Evolutionary conservation across 2,888 invertebrate species (phyloP).

Genomic region (Merodon equestris): DNA sequence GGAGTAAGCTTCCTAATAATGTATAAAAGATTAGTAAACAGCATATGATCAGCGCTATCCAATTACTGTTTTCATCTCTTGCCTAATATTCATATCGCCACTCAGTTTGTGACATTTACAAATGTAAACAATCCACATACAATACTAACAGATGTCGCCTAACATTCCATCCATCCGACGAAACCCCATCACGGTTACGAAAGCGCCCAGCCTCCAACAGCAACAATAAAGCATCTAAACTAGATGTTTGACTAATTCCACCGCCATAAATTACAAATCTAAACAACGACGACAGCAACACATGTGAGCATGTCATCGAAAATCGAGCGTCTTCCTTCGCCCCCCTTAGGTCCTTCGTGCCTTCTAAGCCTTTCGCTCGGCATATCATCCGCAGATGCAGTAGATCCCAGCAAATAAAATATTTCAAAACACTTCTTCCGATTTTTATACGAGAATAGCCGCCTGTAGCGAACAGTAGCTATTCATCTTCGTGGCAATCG

Average conservation of each 20-base stretch:
- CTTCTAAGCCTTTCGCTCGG: constrained; percentile 14
- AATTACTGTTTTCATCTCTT: no score
- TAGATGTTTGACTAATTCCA: constrained; percentile 44
- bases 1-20: no score
- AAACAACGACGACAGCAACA: constrained; percentile 55
- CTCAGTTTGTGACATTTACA: not conserved
- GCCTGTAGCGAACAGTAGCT: constrained; percentile 44
- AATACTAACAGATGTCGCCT: constrained; percentile 2
- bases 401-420: not conserved
- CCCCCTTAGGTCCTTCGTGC: not conserved
- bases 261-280: constrained; percentile 61
- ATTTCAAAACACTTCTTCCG: constrained; percentile 59
- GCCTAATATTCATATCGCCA: no score
- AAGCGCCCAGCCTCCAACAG: constrained; percentile 36
- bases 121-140: constrained; percentile 29
- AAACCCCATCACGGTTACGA: constrained; percentile 1
- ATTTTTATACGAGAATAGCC: constrained; percentile 14
- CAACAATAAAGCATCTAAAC: no score
- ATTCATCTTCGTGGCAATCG: constrained; percentile 62
- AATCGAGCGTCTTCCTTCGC: constrained; percentile 28
- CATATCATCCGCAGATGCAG: not conserved
- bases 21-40: no score
- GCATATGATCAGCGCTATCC: no score
- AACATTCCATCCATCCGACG: not conserved
- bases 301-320: constrained; percentile 62